Base-by-base conservation (phyloP, 1,140 invertebrate genomes). In the Drosophila sulfurigaster region DNA sequence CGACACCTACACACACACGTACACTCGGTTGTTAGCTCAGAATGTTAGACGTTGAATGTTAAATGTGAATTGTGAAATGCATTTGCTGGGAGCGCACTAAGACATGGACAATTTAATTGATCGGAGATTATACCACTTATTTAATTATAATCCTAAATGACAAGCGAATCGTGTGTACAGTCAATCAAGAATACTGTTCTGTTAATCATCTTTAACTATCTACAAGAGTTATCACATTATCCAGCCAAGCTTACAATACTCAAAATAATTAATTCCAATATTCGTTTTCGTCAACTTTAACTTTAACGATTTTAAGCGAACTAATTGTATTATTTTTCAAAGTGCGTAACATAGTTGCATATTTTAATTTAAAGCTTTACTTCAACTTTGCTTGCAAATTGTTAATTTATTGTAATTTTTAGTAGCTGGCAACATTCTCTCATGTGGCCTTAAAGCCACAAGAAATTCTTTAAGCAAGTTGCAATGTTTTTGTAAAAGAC, bases 51-150 rank as follows among this genome's bases (percentile, higher is more conserved):
- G 45, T 52, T 38, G 30, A 66, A 56, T 56, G 30, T 32, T 15
- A 51, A 20, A 43, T 59, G 30, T 45, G 16, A 70, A 73, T 64
- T 72, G 63, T 58, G 54, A 41, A 54, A 48, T 78, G 74, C 79
- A 81, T 75, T 75, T 59, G 46, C 46, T 54, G 69, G 64, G 48
- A 46, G 52, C 51, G 45, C 20, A 30, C 51, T 15, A 45, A 64
- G 57, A 74, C 63, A 82, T 73, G 75, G 45, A 51, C 63, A 78
- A 80, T 80, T 87, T 75, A 83, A 79, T 90, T 85, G 68, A 67
- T 75, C 70, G 68, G 71, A 86, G 81, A 86, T 90, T 79, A 86
- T 79, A 76, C 58, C 85, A 90, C 85, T 89, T 89, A 90, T 85
- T 89, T 81, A 90, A 89, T 89, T 86, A 90, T 76, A 76, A 82